Evolutionary conservation across 2,113 vertebrate genomes (phyloP).

Genomic region (Ctenomys sociabilis): DNA sequence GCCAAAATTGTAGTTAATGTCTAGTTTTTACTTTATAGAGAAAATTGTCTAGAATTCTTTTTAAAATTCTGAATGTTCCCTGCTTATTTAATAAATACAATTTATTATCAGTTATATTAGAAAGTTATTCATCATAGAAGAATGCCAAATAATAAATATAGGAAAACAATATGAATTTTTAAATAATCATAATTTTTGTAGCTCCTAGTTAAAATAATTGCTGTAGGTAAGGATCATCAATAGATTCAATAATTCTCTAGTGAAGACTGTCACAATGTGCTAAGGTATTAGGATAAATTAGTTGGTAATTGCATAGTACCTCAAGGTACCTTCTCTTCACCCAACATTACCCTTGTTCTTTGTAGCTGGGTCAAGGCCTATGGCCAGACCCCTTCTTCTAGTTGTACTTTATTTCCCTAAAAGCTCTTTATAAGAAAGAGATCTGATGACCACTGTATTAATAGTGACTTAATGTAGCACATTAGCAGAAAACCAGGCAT

Average conservation of each 20-base stretch:
- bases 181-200: not conserved
- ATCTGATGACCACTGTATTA: not conserved
- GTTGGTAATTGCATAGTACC: not conserved
- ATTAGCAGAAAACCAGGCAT: not conserved
- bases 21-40: not conserved
- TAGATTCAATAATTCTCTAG: not conserved
- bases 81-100: not conserved
- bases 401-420: not conserved
- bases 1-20: not conserved
- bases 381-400: not conserved
- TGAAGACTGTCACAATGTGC: not conserved
- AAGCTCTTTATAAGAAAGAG: not conserved
- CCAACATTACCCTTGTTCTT: not conserved
- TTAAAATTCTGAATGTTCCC: not conserved
- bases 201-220: not conserved
- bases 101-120: not conserved
- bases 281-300: not conserved
- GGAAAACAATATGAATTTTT: not conserved
- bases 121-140: not conserved
- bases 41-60: slow-evolving; percentile 41
- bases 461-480: not conserved
- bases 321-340: not conserved
- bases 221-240: not conserved
- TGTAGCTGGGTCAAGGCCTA: not conserved
- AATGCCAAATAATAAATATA: not conserved